Evolutionary conservation across 2,797 vertebrate species (phyloP), one percentile per base, ranked within the genome.

Genomic region (Mus minutoides): DNA sequence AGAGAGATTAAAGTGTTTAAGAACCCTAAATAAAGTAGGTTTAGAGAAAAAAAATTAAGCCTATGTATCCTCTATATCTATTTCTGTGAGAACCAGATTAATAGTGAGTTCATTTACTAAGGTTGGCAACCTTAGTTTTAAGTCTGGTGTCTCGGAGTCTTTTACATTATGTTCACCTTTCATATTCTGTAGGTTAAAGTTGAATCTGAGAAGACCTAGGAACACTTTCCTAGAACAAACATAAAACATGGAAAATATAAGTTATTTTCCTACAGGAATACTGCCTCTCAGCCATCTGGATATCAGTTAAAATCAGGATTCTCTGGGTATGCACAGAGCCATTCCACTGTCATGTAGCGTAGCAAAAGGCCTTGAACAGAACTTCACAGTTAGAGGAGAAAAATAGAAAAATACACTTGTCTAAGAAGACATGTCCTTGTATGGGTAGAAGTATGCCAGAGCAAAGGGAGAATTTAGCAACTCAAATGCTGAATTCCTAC

Each of bases 121-220:
- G 16, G 12, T 54, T 34, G 26, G 22, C 24, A 71, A 3, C 46
- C 22, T 3, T 21, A 24, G 31, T 73, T 91, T 86, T 78, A 31
- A 82, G 43, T 43, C 2, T 76, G 6, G 62, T n/a, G 90, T 54
- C n/a, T 29, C n/a, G 6, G 2, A 73, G 90, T 71, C 2, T 88
- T 73, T 92, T n/a, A 84, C 49, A n/a, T 79, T 40, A 85, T 37
- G 83, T 87, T 54, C 75, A 76, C 17, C 69, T 90, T 87, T 94
- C 52, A 10, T 85, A 11, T 62, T 88, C 7, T 90, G 49, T 12
- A 69, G 43, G 4, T 52, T 91, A 62, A 93, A 88, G 3, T 40
- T 88, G 40, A 91, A 90, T 56, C 34, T 90, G 40, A 19, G 4
- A 85, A 95, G 54, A 67, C 62, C 13, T 67, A 64, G 29, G 19